Percentiles rank a stretch among this genome's conserved stretches.
These are phyloP conservation scores for Enteromius anoplus DNA, from an alignment of 2,797 vertebrate genomes.

Conservation along the genomic window DNA sequence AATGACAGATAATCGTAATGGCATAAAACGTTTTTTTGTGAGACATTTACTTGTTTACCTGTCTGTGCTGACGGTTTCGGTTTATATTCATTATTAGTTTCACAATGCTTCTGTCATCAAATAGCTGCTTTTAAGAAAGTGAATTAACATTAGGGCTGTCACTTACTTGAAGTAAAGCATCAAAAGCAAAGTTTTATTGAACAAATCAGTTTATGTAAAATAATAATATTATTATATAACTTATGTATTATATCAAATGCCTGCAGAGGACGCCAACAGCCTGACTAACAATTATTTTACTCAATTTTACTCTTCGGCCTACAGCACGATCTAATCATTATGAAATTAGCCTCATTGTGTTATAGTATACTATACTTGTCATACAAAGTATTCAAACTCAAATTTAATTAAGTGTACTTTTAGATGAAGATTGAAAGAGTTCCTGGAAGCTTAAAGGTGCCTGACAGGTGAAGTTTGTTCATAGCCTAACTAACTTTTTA, in stretches of 20 bases:
- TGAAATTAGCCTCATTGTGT: not conserved
- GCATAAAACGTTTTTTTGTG: not conserved
- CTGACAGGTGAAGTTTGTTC: not conserved
- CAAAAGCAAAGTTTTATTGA: not conserved
- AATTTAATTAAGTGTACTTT: not conserved
- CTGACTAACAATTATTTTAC: not conserved
- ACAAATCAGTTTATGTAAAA: not conserved
- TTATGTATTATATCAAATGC: not conserved
- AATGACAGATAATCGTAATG: not conserved
- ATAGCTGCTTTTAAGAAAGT: not conserved
- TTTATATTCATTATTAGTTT: not conserved
- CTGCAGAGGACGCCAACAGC: not conserved
- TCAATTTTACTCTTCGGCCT: too few relatives aligned
- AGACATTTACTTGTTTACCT: not conserved
- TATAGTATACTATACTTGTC: not conserved
- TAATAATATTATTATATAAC: not conserved
- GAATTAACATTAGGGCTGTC: not conserved
- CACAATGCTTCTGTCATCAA: not conserved
- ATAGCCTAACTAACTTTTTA: not conserved
- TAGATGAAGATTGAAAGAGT: not conserved
- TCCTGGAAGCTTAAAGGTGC: not conserved
- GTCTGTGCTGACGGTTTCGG: not conserved
- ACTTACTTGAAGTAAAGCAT: not conserved
- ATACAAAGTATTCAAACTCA: not conserved
- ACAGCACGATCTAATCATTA: not conserved